phyloP scores from a whole-genome alignment of 2,888 invertebrate genomes.

The Phengaris arion region DNA sequence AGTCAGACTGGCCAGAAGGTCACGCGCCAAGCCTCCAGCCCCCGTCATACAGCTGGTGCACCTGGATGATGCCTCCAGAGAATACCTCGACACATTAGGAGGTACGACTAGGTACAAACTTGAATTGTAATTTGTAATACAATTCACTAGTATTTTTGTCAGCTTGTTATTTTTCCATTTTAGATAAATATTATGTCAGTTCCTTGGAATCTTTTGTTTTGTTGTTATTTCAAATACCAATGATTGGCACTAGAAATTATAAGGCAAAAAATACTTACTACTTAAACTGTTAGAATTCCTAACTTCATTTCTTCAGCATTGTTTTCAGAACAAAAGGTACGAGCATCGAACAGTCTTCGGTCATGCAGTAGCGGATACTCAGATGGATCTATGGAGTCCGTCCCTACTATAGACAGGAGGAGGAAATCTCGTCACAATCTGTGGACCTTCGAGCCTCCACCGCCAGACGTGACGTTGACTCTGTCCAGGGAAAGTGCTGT shows the following conservation, averaged over 20 bases:
- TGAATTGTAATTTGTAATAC: constrained; percentile 1
- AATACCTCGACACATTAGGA: constrained; percentile 65
- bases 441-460: constrained; percentile 66
- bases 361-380: constrained; percentile 71
- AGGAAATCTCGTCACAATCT: constrained; percentile 48
- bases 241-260: too few species aligned
- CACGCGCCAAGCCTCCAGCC: constrained; percentile 55
- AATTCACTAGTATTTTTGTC: not conserved
- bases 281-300: not conserved
- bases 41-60: constrained; percentile 72
- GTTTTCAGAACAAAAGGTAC: constrained; percentile 62
- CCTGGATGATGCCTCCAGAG: constrained; percentile 67
- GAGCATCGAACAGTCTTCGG: constrained; percentile 63
- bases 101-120: constrained; percentile 46
- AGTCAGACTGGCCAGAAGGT: constrained; percentile 54
- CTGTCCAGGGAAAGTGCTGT: constrained; percentile 69
- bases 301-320: too few species aligned
- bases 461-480: constrained; percentile 70
- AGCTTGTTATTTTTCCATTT: not conserved
- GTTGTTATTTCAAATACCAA: too few species aligned
- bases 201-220: too few species aligned
- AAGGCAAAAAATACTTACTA: too few species aligned
- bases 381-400: constrained; percentile 60
- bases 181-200: too few species aligned
- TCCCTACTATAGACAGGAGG: constrained; percentile 54